Base-by-base conservation (phyloP, 2,888 invertebrate species). In the Ennomos erosarius region DNA sequence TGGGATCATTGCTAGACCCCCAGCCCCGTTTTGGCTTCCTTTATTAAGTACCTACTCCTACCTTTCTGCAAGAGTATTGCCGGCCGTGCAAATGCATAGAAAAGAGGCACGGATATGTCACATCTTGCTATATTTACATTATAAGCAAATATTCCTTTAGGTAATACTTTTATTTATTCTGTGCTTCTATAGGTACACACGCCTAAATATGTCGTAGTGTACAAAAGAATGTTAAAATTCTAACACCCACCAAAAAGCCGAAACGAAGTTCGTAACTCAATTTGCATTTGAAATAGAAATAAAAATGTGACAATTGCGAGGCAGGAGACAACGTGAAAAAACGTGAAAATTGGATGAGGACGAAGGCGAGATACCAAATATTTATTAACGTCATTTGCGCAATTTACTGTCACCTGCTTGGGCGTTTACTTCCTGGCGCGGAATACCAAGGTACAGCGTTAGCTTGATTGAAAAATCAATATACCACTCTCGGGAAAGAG, bases 211-310 rank as follows among this genome's bases (percentile, higher is more conserved):
- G 37, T 59, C 40, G 40, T 46, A 51, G 3, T 39, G 42, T 48
- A 71, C 69, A 79, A 76, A 79, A 72, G 71, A 75, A 75, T 66
- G 64, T 57, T 63, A 71, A 81, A 75, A 76, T 78, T 77, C 71
- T 72, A 72, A 67, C 61, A 68, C 70, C 73, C 72, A 67, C 69
- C 70, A 72, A 82, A 26, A 80, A 75, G 77, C 72, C 70, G 64
- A 78, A 85, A 82, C 80, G 81, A 84, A 84, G 81, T 84, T 84
- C 70, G 71, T 74, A 84, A 85, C 79, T 83, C 79, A 78, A 85
- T 84, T 84, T 84, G 72, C 81, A 84, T 84, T 81, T 78, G 77
- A 73, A 79, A 80, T 79, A 78, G 76, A 78, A 79, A 79, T 77
- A 78, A 83, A 79, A 81, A 78, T 77, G 64, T 75, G 73, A 72